Base-by-base conservation (phyloP, 1,140 invertebrate genomes). In the Neotoxoptera formosana region DNA sequence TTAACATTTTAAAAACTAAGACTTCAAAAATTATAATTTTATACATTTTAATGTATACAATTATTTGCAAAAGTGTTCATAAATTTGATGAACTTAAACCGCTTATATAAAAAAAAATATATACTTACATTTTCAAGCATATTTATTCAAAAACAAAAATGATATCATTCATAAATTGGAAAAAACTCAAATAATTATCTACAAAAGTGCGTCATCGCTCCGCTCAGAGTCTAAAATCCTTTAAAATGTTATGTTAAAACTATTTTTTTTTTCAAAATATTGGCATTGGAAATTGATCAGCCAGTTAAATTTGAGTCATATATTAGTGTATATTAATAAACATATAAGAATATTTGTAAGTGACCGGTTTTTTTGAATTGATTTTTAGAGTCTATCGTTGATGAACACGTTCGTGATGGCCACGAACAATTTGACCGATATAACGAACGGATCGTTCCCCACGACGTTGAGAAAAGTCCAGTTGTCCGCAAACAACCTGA, bases 401-500 rank as follows among this genome's bases (percentile, higher is more conserved):
- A 95, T 98, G 53, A 96, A 97, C 94, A 96, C 96, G 94, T 95
- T 98, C 23, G 95, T 97, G 4, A 96, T 98, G 94, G 96, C 96
- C 21, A 96, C 96, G 93, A 98, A 98, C 94, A 96, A 96, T 93
- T 96, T 98, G 94, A 96, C 96, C 3, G 96, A 96, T 86, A 96
- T 97, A 93, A 96, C 97, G 93, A 96, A 96, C 45, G 96, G 96
- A 41, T 96, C 97, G 0, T 95, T 97, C 20, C 97, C 97, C 2
- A 96, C 96, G 36, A 96, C 96, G 6, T 94, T 97, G 60, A 96
- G 96, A 47, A 96, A 97, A 88, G 95, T 98, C 8, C 97, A 97
- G 94, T 95, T 98, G 48, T 97, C 97, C 0, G 95, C 96, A 7
- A 98, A 98, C 95, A 96, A 96, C 93, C 95, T 98, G 30, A 96